phyloP scores from a whole-genome alignment of 1,140 invertebrate species.

The Mamestra configurata region DNA sequence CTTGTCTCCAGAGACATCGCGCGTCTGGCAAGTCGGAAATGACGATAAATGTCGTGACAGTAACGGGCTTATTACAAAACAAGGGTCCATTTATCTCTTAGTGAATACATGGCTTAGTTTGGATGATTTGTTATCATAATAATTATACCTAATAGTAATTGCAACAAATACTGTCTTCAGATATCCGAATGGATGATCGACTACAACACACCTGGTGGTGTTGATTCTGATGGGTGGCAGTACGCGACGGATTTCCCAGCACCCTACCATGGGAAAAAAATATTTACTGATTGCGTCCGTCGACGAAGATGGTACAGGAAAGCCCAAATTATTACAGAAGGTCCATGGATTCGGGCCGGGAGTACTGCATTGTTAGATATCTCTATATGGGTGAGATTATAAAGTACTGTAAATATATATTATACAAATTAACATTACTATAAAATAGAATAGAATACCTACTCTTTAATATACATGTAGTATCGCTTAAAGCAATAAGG shows the following conservation, averaged over 20 bases:
- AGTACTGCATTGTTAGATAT: conserved; percentile 95
- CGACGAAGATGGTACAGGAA: conserved; percentile 95
- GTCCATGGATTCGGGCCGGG: conserved; percentile 95
- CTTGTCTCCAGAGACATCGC: too few species aligned
- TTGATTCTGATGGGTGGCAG: conserved; percentile 97
- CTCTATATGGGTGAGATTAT: conserved; percentile 91
- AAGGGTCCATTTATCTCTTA: too few species aligned
- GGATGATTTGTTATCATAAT: neutral
- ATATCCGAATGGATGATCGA: conserved; percentile 96
- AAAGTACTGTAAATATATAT: conserved; percentile 23
- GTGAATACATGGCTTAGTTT: too few species aligned
- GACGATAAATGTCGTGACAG: too few species aligned
- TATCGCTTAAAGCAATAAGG: too few species aligned
- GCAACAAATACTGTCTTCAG: conserved; percentile 76
- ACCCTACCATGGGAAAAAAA: conserved; percentile 94
- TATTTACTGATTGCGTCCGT: conserved; percentile 96
- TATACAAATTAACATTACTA: too few species aligned
- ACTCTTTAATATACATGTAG: too few species aligned
- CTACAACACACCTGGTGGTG: conserved; percentile 95
- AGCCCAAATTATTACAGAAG: conserved; percentile 93
- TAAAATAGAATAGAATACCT: too few species aligned
- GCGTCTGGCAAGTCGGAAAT: too few species aligned
- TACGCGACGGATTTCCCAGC: conserved; percentile 97
- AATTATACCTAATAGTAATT: neutral
- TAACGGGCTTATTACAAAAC: too few species aligned